Evolutionary conservation across 2,113 vertebrate species (phyloP), one percentile per base, ranked within the genome.

Genomic region (Sialia sialis): DNA sequence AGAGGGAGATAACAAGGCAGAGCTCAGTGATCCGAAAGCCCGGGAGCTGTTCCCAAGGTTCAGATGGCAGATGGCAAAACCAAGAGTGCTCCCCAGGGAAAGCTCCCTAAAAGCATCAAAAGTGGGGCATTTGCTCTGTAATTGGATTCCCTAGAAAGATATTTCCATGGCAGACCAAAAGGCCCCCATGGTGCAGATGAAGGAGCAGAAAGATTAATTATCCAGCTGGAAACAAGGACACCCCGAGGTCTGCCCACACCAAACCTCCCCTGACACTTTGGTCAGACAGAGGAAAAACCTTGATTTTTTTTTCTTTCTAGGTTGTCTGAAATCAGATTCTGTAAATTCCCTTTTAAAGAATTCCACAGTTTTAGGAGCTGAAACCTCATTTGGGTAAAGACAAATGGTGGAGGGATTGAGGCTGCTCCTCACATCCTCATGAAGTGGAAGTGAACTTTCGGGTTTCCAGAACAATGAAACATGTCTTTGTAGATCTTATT

Each of bases 401-500:
- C 11, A 52, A 78, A 41, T 0, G 7, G 17, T 6, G 0, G 18
- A 54, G 59, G 23, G 32, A 20, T 11, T 46, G 30, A 49, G 51
- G 39, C 38, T 41, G 43, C 18, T 55, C 27, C 55, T 43, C 16
- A 32, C 1, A 25, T 10, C 23, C 62, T 27, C 38, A 22, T 15
- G 20, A 49, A 51, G 22, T 0, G 0, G 32, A 59, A 38, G 30
- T 6, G 21, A 6, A 11, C 11, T 51, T 36, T 2, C 7, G 30
- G 36, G 19, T 30, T 55, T 77, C 29, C 55, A 41, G 29, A 32
- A 29, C 16, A 54, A 48, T 4, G 26, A 5, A n/a, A 36, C 17
- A 9, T 6, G 11, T 7, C 41, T 27, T 1, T 3, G 6, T 1
- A 34, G 36, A n/a, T 7, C 13, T 52, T 39, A 26, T 44, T 8